Base-by-base conservation (phyloP, 2,888 invertebrate genomes). In the Agrotis clavis region DNA sequence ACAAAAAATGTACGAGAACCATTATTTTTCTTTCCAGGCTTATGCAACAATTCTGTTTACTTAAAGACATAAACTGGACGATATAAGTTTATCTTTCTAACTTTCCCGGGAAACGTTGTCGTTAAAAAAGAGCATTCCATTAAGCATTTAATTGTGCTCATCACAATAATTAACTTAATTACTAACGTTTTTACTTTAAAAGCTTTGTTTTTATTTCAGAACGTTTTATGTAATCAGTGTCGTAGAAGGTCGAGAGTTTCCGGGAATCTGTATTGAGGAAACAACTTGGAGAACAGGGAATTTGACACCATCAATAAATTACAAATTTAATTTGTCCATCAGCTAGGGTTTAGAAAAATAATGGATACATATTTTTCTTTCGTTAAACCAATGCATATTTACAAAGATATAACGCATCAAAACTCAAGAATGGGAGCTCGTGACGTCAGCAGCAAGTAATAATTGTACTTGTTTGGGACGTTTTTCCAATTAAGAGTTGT, bases 91-190 rank as follows among this genome's bases (percentile, higher is more conserved):
- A 68, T 57, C n/a, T 54, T 56, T 54, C 9, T 21, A 50, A 47
- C 35, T 54, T 47, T 18, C 25, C 19, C 54, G 21, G n/a, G 18
- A 63, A 61, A 71, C 21, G 25, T 30, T 53, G 21, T 65, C 59
- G 25, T 76, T 47, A 63, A 67, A 71, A 77, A 79, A 59, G 70
- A 57, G 61, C 64, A 71, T 77, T 66, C 72, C 71, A 77, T 82
- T 74, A 76, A 72, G 59, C 71, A 71, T 57, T 70, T 74, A 74
- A 76, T 73, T 80, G 77, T 77, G 62, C 71, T 74, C 71, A 61
- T 78, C 81, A 81, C 71, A 73, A 80, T 83, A 82, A 86, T 86
- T 80, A 77, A 78, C 60, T 67, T 76, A 79, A 83, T 79, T 77
- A 74, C 61, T 60, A 61, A 64, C 75, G 48, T 71, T 84, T 74